A percentile compares a stretch with the other conserved stretches of the same genome.
Evolutionary conservation across 1,140 invertebrate genomes (phyloP).

Genomic region (Cecropterus lyciades): DNA sequence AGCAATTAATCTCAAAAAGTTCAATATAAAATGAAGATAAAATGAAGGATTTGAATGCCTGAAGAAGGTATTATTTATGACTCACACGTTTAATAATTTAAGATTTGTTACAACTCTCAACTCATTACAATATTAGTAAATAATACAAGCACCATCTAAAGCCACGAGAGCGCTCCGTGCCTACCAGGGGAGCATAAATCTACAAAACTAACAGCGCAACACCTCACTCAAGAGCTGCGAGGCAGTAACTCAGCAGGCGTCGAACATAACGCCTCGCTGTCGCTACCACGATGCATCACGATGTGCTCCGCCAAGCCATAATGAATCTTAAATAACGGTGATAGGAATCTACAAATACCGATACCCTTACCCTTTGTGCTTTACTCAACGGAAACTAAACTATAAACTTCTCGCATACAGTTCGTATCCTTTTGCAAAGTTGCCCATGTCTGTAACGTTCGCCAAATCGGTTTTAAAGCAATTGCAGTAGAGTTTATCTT

Average conservation of each 20-base stretch:
- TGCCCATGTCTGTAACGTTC: not conserved
- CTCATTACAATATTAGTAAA: not conserved
- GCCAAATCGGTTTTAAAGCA: conserved; percentile 1
- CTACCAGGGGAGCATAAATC: conserved; percentile 26
- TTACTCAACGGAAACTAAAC: not conserved
- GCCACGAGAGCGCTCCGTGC: conserved; percentile 21
- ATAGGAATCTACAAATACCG: conserved; percentile 9
- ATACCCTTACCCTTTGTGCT: not conserved
- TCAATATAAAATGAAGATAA: too few relatives aligned
- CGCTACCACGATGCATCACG: conserved; percentile 29
- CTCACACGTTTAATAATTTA: too few relatives aligned
- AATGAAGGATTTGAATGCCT: too few relatives aligned
- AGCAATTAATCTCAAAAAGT: too few relatives aligned
- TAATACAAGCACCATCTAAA: conserved; percentile 9
- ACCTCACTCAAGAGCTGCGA: conserved; percentile 23
- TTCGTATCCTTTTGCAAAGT: not conserved
- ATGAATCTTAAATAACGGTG: conserved; percentile 11
- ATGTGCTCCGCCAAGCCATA: conserved; percentile 1
- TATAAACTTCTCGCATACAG: not conserved
- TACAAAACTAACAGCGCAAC: conserved; percentile 24
- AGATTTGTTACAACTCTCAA: too few relatives aligned
- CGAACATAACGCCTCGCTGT: conserved; percentile 29
- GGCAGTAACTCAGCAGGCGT: conserved; percentile 30
- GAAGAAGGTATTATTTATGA: too few relatives aligned
- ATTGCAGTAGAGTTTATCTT: conserved; percentile 12